Evolutionary conservation across 2,888 invertebrate species (phyloP).

Genomic region (Drosophila affinis): DNA sequence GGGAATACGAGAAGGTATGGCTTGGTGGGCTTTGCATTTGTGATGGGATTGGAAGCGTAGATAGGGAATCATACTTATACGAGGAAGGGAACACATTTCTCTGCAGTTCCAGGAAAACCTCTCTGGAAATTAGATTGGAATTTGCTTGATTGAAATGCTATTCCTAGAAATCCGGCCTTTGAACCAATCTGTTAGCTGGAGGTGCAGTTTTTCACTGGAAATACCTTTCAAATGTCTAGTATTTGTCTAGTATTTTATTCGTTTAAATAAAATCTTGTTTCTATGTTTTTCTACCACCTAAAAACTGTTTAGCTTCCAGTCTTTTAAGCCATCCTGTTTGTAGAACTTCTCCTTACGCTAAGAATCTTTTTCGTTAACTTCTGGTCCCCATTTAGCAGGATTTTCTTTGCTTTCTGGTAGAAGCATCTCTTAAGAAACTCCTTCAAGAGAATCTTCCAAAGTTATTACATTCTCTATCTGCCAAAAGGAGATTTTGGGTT

Average conservation of each 20-base stretch:
- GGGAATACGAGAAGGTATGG: conserved; percentile 20
- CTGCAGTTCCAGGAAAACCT: neutral
- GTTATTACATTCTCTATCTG: conserved; percentile 28
- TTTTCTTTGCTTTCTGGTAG: neutral
- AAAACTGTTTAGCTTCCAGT: too few species aligned
- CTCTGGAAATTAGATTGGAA: neutral
- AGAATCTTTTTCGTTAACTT: neutral
- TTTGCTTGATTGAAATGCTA: neutral
- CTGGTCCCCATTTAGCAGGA: neutral
- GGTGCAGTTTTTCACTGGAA: too few species aligned
- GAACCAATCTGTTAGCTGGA: neutral
- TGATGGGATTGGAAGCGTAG: neutral
- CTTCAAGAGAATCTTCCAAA: conserved; percentile 7
- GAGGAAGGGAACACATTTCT: too few species aligned
- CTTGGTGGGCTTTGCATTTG: conserved; percentile 28
- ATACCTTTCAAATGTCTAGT: too few species aligned
- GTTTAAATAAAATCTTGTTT: too few species aligned
- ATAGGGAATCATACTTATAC: neutral
- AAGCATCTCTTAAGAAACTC: conserved; percentile 18
- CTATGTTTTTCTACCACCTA: too few species aligned
- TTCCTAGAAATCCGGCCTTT: neutral
- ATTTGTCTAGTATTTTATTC: too few species aligned
- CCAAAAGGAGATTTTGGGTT: conserved; percentile 12
- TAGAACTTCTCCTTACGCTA: neutral
- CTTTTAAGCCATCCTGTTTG: neutral